Evolutionary conservation across 1,140 invertebrate genomes (phyloP), one percentile per base, ranked within the genome.

Genomic region (Euglossa dilemma): DNA sequence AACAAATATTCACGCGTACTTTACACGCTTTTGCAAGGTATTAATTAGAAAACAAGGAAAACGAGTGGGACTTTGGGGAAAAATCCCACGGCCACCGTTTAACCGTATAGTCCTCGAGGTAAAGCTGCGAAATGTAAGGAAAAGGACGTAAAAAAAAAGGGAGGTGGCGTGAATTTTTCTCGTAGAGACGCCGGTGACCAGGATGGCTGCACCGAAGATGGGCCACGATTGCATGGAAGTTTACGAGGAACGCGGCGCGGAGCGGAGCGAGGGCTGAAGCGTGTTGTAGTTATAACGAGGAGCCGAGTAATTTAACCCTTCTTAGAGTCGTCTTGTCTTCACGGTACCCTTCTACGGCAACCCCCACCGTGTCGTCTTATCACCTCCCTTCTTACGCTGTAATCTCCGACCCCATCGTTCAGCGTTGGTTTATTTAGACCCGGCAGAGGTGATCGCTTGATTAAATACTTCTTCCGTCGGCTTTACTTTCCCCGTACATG

Each of bases 281-380:
- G 73, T 80, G 83, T 88, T 83, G 82, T 87, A 89, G 90, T 91
- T 89, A 89, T 89, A 91, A 91, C 90, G 87, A 91, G 88, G 84
- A 90, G 86, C 69, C 79, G 83, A 87, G 89, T 90, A 91, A 91
- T 91, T 92, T 85, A 91, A 92, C 90, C 90, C 90, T 92, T 91
- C 90, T 91, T 90, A 89, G 90, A 90, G 81, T 91, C 89, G 88
- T 83, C 89, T 90, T 89, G 90, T 91, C 89, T 91, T 87, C 80
- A 78, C 85, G 80, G 47, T 74, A 85, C 80, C 81, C 85, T 75
- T 56, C 74, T 47, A 59, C 36, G 59, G 64, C 85, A 45, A 59
- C 64, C 80, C 73, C 69, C 77, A 70, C 76, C 85, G 85, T 84
- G 85, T 90, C 85, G 80, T 84, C 87, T 91, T 91, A 90, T 90